Percentiles rank a stretch among this genome's conserved stretches.
These are phyloP conservation scores for Archips xylosteana DNA, from an alignment of 2,888 invertebrate genomes.

Conservation along the genomic window DNA sequence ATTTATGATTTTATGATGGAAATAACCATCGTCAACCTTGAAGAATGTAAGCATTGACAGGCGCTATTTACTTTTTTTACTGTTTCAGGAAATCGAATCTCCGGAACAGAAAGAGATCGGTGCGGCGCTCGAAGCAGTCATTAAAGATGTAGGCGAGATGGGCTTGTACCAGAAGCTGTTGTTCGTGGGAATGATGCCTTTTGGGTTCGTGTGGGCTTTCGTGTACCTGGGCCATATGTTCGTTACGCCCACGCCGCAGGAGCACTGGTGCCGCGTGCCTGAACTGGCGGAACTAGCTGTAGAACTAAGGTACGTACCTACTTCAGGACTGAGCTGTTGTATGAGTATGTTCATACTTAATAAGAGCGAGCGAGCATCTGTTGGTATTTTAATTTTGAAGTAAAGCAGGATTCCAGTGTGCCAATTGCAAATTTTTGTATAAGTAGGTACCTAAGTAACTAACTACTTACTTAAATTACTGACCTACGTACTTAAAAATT, in stretches of 20 bases:
- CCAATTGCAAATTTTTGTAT: too few relatives aligned
- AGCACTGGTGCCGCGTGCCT: conserved; percentile 74
- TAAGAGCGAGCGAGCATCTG: neutral
- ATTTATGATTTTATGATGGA: too few relatives aligned
- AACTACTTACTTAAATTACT: too few relatives aligned
- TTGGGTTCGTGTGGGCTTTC: conserved; percentile 74
- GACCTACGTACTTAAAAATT: too few relatives aligned
- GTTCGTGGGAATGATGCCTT: conserved; percentile 71
- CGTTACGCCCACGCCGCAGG: conserved; percentile 71
- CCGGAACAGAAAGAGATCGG: conserved; percentile 36
- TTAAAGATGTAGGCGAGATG: conserved; percentile 54
- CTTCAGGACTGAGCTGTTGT: neutral
- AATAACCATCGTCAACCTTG: too few relatives aligned
- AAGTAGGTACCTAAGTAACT: too few relatives aligned
- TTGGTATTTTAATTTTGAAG: neutral
- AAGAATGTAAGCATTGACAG: too few relatives aligned
- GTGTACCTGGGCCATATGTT: conserved; percentile 79
- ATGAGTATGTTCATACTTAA: too few relatives aligned
- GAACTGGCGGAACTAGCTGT: conserved; percentile 64
- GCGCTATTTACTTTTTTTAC: too few relatives aligned
- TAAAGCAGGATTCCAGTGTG: too few relatives aligned
- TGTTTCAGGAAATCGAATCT: conserved; percentile 6
- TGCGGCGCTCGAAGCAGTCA: conserved; percentile 51
- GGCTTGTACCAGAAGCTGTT: conserved; percentile 71
- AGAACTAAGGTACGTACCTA: conserved; percentile 61